Percentiles rank a stretch among this genome's conserved stretches.
These are phyloP conservation scores for Atlantisia rogersi DNA, from an alignment of 2,113 vertebrate genomes.

Conservation along the genomic window DNA sequence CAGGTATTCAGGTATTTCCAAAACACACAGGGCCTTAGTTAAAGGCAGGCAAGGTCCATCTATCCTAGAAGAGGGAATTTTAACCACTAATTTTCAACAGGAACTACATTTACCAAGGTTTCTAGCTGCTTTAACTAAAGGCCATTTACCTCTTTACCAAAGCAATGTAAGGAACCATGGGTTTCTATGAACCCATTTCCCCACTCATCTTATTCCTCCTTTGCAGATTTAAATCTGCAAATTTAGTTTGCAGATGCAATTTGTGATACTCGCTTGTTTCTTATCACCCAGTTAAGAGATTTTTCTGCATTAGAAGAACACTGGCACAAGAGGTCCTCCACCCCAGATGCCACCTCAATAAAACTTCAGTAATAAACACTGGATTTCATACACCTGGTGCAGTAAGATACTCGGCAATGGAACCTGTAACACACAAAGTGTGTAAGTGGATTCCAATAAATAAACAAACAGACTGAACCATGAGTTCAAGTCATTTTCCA, in stretches of 20 bases:
- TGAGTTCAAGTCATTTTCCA: neutral
- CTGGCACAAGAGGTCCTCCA: neutral
- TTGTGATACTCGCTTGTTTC: neutral
- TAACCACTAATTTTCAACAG: neutral
- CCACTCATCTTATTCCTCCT: neutral
- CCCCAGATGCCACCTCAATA: neutral
- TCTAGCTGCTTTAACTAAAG: neutral
- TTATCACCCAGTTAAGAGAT: neutral
- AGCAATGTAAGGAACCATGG: neutral
- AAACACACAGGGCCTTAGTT: neutral
- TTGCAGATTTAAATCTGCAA: neutral
- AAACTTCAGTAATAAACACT: neutral
- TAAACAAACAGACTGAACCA: neutral
- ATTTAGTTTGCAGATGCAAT: neutral
- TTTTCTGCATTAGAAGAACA: neutral
- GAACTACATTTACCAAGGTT: neutral
- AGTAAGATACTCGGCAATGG: neutral
- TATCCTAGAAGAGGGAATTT: neutral
- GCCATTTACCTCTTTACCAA: neutral
- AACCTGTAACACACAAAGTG: neutral
- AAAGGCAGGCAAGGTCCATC: neutral
- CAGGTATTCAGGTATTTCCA: neutral
- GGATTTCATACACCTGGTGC: neutral
- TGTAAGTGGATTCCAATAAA: neutral
- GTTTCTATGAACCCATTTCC: neutral